phyloP scores from a whole-genome alignment of 2,113 vertebrate genomes.

The Peromyscus maniculatus region DNA sequence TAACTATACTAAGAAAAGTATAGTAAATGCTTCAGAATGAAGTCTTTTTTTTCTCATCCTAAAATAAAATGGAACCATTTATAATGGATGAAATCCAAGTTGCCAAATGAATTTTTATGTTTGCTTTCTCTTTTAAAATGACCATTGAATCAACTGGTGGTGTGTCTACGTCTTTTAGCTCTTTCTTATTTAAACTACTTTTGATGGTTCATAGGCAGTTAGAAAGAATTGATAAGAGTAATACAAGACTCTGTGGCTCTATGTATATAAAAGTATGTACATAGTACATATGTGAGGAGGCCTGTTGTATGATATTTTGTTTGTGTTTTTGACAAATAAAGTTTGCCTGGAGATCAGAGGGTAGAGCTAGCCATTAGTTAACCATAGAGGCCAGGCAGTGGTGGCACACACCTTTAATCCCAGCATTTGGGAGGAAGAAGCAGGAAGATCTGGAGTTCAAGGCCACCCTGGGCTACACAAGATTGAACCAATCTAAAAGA shows the following conservation, averaged over 20 bases:
- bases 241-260: background rate
- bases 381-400: too few relatives aligned
- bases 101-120: conserved; percentile 32
- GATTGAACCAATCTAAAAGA: too few relatives aligned
- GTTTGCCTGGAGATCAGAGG: too few relatives aligned
- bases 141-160: conserved; percentile 32
- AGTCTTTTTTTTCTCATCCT: conserved; percentile 50
- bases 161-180: conserved; percentile 3
- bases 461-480: too few relatives aligned
- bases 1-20: conserved; percentile 4
- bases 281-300: background rate
- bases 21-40: conserved; percentile 57
- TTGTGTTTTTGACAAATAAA: too few relatives aligned
- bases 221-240: background rate
- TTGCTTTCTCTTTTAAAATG: conserved; percentile 38
- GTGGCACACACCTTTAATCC: too few relatives aligned
- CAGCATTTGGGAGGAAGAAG: too few relatives aligned
- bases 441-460: too few relatives aligned
- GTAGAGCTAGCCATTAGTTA: too few relatives aligned
- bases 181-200: conserved; percentile 34
- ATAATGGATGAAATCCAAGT: background rate
- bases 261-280: background rate
- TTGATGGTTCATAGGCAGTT: background rate
- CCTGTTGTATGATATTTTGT: too few relatives aligned
- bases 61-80: conserved; percentile 32